Percentiles rank a stretch among this genome's conserved stretches.
Conservation (phyloP, 1,140 invertebrate genomes). For the Neodiprion pinetum region DNA sequence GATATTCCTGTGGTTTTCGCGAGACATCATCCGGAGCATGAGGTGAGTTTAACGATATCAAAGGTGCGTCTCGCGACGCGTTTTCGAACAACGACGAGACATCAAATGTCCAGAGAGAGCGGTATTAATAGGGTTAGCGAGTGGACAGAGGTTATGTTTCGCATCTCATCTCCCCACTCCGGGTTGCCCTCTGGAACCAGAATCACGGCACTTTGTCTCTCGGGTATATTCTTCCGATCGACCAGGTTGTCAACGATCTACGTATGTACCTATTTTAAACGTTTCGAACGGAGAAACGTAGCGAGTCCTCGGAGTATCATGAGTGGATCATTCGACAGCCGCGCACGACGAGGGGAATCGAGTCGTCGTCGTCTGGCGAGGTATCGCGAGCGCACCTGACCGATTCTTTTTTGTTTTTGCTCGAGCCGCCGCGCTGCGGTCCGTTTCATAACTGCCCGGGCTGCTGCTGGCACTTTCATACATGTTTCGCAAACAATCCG, state of each 20-base stretch:
- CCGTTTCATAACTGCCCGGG: slow-evolving; percentile 4
- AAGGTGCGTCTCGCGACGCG: slow-evolving; percentile 6
- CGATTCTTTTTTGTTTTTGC: slow-evolving; percentile 7
- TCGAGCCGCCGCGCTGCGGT: slow-evolving; percentile 3
- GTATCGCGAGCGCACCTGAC: not conserved
- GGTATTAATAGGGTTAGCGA: not conserved
- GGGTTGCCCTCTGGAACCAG: not conserved
- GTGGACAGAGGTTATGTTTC: slow-evolving; percentile 13
- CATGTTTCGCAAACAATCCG: slow-evolving; percentile 1
- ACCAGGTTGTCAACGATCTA: too few species aligned
- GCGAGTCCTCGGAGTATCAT: too few species aligned
- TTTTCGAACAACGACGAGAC: not conserved
- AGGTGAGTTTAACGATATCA: slow-evolving; percentile 10
- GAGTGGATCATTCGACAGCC: too few species aligned
- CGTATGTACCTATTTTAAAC: too few species aligned
- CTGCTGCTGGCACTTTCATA: not conserved
- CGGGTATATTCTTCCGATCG: too few species aligned
- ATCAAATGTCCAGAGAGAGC: not conserved
- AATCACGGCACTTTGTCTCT: not conserved
- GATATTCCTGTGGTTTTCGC: not conserved
- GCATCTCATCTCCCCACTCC: not conserved
- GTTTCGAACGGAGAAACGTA: too few species aligned
- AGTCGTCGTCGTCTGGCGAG: too few species aligned
- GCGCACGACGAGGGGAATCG: too few species aligned
- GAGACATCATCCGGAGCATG: slow-evolving; percentile 3